A percentile compares a stretch with the other conserved stretches of the same genome.
These are phyloP conservation scores for Torymus aiolomorphi DNA, from an alignment of 2,888 invertebrate genomes.

Conservation along the genomic window DNA sequence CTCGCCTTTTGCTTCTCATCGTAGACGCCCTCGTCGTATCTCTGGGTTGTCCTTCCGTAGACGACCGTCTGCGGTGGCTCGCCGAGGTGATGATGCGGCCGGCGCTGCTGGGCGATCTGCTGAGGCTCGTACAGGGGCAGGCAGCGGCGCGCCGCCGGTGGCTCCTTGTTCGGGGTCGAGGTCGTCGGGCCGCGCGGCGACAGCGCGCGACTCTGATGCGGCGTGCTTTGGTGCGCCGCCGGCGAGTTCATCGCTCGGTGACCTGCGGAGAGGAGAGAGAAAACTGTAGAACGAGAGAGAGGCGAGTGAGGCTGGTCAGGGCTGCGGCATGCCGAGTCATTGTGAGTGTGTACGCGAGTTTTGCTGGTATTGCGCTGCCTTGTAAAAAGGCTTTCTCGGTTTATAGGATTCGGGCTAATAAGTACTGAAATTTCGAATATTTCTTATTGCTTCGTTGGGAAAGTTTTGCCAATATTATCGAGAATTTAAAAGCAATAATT, in stretches of 20 bases:
- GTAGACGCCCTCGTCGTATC: constrained; percentile 66
- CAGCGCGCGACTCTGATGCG: constrained; percentile 64
- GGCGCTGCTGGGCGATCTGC: background rate
- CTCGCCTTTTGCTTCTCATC: constrained; percentile 60
- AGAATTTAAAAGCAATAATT: too few species aligned
- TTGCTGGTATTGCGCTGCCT: too few species aligned
- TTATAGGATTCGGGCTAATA: too few species aligned
- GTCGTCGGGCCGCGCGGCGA: constrained; percentile 68
- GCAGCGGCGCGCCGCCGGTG: constrained; percentile 71
- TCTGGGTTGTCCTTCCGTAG: constrained; percentile 59
- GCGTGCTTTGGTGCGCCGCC: constrained; percentile 55
- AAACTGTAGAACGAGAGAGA: background rate
- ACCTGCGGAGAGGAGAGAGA: constrained; percentile 29
- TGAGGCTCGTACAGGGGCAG: constrained; percentile 66
- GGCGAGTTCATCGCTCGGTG: constrained; percentile 52
- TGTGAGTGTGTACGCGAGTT: background rate
- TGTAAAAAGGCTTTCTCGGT: too few species aligned
- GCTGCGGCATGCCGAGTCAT: background rate
- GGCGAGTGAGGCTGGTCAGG: constrained; percentile 21
- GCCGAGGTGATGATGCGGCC: constrained; percentile 29
- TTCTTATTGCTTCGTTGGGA: too few species aligned
- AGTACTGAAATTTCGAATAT: too few species aligned
- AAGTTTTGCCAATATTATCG: too few species aligned
- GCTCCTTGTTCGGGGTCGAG: constrained; percentile 73
- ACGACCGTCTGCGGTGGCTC: constrained; percentile 68